Conservation (phyloP, 2,113 vertebrate species). For the Leucopsar rothschildi region DNA sequence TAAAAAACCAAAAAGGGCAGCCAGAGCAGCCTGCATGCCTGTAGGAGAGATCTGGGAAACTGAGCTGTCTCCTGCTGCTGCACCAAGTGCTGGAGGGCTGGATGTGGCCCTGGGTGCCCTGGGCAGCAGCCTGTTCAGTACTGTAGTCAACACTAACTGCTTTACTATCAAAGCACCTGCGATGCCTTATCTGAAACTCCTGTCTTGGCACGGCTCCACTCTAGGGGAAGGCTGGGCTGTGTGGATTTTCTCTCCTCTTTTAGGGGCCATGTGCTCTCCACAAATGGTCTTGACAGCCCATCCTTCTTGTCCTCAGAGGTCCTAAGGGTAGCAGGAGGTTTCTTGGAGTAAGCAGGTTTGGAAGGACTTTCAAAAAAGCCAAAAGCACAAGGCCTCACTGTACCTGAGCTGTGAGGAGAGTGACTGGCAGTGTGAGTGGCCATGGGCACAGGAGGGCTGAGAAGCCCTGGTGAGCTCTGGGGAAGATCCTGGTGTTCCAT, state of each 20-base stretch:
- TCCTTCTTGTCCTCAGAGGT: not conserved
- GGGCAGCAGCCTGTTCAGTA: slow-evolving; percentile 10
- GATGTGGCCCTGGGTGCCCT: not conserved
- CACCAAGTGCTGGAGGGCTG: not conserved
- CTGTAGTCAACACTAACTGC: slow-evolving; percentile 57
- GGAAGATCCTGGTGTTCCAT: not conserved
- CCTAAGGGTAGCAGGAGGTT: not conserved
- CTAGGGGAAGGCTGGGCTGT: not conserved
- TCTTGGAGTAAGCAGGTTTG: not conserved
- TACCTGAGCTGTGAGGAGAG: not conserved
- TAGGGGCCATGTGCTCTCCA: not conserved
- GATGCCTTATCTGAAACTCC: slow-evolving; percentile 75
- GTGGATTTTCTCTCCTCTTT: not conserved
- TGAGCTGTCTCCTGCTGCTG: not conserved
- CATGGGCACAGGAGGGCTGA: not conserved
- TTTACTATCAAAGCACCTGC: slow-evolving; percentile 73
- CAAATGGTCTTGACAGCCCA: not conserved
- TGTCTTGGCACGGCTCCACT: not conserved
- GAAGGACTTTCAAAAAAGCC: slow-evolving; percentile 3
- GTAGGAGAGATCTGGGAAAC: not conserved
- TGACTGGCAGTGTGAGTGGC: not conserved
- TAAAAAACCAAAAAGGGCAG: not conserved
- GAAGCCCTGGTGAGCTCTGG: not conserved
- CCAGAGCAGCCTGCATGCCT: not conserved
- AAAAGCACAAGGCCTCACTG: not conserved